phyloP scores from a whole-genome alignment of 2,888 invertebrate species.

The Griposia aprilina region DNA sequence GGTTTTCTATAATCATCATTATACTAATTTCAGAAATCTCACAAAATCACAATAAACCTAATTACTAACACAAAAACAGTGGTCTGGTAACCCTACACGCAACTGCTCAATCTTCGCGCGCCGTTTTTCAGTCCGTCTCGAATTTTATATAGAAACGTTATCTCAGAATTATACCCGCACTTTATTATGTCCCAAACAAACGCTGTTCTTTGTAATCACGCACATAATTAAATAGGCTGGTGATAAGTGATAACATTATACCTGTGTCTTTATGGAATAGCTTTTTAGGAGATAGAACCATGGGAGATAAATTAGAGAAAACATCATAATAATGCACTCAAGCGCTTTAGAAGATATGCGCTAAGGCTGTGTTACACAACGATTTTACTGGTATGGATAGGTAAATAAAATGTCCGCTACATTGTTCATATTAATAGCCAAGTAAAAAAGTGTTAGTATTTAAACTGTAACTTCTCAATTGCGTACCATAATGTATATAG shows the following conservation, averaged over 20 bases:
- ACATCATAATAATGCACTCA: constrained; percentile 3
- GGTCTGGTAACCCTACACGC: constrained; percentile 57
- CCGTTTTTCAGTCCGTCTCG: constrained; percentile 70
- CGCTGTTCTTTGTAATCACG: constrained; percentile 53
- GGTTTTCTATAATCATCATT: neutral
- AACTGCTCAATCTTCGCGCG: constrained; percentile 67
- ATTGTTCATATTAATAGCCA: neutral
- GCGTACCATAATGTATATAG: too few relatives aligned
- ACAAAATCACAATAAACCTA: constrained; percentile 16
- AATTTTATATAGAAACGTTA: constrained; percentile 75
- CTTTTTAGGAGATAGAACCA: constrained; percentile 17
- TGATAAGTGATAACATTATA: constrained; percentile 61
- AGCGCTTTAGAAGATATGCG: constrained; percentile 32
- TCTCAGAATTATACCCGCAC: constrained; percentile 72
- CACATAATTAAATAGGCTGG: constrained; percentile 53
- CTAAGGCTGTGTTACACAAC: too few relatives aligned
- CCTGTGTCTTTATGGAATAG: constrained; percentile 36
- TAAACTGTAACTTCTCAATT: neutral
- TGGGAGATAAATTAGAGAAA: constrained; percentile 13
- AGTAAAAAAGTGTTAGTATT: neutral
- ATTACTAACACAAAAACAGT: constrained; percentile 8
- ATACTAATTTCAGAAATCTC: neutral
- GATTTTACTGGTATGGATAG: neutral
- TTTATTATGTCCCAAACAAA: constrained; percentile 69
- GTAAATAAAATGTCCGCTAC: neutral